Conservation (phyloP, 2,797 vertebrate species). For the Liparis tanakae region DNA sequence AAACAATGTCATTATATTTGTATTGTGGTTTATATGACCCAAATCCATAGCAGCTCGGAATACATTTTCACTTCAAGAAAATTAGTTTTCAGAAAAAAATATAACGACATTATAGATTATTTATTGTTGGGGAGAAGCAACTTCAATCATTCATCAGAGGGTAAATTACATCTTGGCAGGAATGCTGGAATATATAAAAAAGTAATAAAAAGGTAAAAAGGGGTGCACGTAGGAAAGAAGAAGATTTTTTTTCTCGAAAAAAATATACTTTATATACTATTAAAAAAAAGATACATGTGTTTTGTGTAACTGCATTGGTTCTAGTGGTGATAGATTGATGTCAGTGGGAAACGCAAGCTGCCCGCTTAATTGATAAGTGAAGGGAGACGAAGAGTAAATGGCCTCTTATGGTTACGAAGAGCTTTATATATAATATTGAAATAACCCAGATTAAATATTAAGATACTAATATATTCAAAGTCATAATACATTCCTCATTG, state of each 20-base stretch:
- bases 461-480: not conserved
- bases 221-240: not conserved
- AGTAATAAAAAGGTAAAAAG: not conserved
- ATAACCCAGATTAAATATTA: not conserved
- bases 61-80: not conserved
- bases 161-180: not conserved
- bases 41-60: not conserved
- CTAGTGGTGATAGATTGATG: not conserved
- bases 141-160: not conserved
- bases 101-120: too few relatives aligned
- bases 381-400: not conserved
- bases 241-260: too few relatives aligned
- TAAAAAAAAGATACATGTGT: not conserved
- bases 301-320: not conserved
- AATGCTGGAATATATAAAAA: not conserved
- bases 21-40: not conserved
- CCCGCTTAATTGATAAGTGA: not conserved
- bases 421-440: not conserved
- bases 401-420: not conserved
- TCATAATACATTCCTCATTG: not conserved
- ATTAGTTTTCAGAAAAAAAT: not conserved
- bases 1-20: not conserved
- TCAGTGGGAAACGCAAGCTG: too few relatives aligned
- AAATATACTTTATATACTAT: not conserved
- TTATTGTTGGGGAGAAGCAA: too few relatives aligned